Conservation (phyloP, 1,140 invertebrate species). For the Drosophila sturtevanti region DNA sequence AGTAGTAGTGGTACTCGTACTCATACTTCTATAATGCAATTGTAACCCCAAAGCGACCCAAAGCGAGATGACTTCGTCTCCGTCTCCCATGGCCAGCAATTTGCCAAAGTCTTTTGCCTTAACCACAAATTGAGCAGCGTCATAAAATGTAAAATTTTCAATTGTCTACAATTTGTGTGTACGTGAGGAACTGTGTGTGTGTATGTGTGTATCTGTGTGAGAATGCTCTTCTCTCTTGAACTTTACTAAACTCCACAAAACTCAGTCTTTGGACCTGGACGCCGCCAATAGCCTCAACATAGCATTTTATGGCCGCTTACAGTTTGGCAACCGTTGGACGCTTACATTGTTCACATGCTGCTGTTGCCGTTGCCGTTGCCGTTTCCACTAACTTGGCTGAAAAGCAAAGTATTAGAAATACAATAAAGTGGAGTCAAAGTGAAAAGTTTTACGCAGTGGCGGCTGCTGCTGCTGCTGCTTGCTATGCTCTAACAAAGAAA, state of each 20-base stretch:
- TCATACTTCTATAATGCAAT: too few species aligned
- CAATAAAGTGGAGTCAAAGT: conserved; percentile 82
- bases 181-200: not conserved
- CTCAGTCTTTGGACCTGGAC: not conserved
- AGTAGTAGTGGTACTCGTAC: not conserved
- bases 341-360: conserved; percentile 80
- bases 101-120: conserved; percentile 44
- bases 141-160: conserved; percentile 80
- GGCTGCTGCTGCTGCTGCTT: conserved; percentile 37
- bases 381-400: conserved; percentile 70
- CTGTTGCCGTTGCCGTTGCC: conserved; percentile 20
- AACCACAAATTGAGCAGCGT: conserved; percentile 75
- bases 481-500: conserved; percentile 56
- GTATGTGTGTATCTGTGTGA: not conserved
- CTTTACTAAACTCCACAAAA: conserved; percentile 29
- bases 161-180: conserved; percentile 74
- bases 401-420: conserved; percentile 81
- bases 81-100: conserved; percentile 37
- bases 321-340: conserved; percentile 71
- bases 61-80: not conserved
- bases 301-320: conserved; percentile 77
- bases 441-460: conserved; percentile 80
- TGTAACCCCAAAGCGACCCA: not conserved
- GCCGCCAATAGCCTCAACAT: conserved; percentile 56
- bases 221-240: conserved; percentile 37